Evolutionary conservation across 2,113 vertebrate species (phyloP).

Genomic region (Nettapus auritus): DNA sequence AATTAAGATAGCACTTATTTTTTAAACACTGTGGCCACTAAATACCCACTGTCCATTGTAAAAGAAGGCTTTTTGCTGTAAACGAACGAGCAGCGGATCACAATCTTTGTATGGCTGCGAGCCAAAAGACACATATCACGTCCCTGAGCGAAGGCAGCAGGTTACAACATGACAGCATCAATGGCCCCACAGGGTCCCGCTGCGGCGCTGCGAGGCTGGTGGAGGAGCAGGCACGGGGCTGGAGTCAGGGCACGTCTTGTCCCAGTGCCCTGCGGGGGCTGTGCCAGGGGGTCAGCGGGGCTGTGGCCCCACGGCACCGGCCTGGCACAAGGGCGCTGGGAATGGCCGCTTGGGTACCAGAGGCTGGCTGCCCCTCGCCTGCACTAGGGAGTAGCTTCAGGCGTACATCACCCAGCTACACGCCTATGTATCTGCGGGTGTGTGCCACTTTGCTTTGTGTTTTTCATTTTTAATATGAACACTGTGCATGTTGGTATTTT

Average conservation of each 20-base stretch:
- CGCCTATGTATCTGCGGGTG: too few species aligned
- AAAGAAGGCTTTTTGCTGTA: background rate
- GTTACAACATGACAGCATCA: background rate
- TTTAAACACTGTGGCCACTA: background rate
- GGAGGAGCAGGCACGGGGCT: background rate
- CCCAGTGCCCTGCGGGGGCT: background rate
- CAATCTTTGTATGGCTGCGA: background rate
- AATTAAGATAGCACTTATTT: background rate
- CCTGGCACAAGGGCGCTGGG: background rate
- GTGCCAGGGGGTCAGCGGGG: background rate
- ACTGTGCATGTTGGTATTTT: too few species aligned
- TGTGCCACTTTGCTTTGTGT: background rate
- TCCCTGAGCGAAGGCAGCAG: background rate
- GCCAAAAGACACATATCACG: background rate
- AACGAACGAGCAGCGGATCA: background rate
- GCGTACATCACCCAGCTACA: fast-evolving
- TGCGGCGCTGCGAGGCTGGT: fast-evolving
- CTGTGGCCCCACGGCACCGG: background rate
- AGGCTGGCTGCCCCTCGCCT: fast-evolving
- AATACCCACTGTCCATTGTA: background rate
- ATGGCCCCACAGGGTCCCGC: fast-evolving
- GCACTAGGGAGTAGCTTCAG: fast-evolving
- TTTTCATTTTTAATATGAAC: background rate
- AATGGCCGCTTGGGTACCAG: background rate
- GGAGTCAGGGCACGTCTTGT: background rate